phyloP scores from a whole-genome alignment of 2,888 invertebrate genomes.

The Gymnocheta viridis region DNA sequence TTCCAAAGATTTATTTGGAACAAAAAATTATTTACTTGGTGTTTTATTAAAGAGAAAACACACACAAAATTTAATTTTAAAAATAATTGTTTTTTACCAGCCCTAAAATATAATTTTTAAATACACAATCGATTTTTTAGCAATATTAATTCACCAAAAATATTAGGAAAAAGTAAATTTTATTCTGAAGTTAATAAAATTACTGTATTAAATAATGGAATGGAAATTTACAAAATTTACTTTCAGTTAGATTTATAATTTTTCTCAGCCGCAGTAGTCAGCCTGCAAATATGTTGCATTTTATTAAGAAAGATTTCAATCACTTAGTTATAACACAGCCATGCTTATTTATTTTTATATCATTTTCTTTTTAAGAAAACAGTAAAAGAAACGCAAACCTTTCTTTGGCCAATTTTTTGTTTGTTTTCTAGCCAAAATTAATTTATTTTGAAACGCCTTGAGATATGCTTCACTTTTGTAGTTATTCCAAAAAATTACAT shows the following conservation, averaged over 20 bases:
- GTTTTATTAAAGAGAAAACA: neutral
- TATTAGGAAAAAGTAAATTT: neutral
- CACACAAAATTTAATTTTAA: neutral
- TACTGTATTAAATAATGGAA: no score
- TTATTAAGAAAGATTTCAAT: conserved; percentile 6
- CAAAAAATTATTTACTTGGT: neutral
- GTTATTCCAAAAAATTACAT: neutral
- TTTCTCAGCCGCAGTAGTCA: neutral
- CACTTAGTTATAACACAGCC: neutral
- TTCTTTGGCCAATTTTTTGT: neutral
- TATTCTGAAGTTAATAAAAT: conserved; percentile 1
- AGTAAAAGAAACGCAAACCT: neutral
- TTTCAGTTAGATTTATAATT: neutral
- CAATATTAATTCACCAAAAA: neutral
- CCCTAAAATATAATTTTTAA: conserved; percentile 3
- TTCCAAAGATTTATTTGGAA: neutral
- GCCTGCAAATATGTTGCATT: neutral
- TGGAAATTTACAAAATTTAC: neutral
- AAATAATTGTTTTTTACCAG: neutral
- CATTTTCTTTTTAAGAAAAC: neutral
- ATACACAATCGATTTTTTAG: neutral
- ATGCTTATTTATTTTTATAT: neutral
- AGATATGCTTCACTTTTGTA: neutral
- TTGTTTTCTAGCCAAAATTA: no score
- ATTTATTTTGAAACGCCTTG: no score